Conservation (phyloP, 2,113 vertebrate species). For the Pantherophis guttatus region DNA sequence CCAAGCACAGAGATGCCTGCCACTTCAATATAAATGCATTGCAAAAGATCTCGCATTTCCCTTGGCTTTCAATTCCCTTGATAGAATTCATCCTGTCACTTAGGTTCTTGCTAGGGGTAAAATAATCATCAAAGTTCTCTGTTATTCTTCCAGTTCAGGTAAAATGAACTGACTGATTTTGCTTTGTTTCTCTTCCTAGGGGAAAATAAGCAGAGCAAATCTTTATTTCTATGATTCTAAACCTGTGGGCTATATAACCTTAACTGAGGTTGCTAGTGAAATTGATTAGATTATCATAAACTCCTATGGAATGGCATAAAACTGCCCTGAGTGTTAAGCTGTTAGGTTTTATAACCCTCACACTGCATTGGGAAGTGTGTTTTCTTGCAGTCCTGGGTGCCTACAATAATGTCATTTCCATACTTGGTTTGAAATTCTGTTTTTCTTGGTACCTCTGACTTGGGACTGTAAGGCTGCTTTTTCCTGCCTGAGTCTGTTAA, state of each 20-base stretch:
- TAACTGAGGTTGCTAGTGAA: not conserved
- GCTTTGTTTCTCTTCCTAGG: not conserved
- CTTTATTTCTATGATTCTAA: slow-evolving; percentile 10
- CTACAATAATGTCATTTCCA: not conserved
- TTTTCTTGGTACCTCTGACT: not conserved
- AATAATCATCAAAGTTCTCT: slow-evolving; percentile 11
- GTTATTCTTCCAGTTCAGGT: slow-evolving; percentile 1
- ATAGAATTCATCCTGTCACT: slow-evolving; percentile 16
- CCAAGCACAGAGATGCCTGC: slow-evolving; percentile 9
- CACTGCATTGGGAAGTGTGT: not conserved
- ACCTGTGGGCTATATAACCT: not conserved
- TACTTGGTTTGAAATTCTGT: not conserved
- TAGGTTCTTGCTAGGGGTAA: slow-evolving; percentile 6
- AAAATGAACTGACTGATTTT: slow-evolving; percentile 8
- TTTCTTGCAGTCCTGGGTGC: not conserved
- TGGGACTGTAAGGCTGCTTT: not conserved
- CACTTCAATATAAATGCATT: slow-evolving; percentile 11
- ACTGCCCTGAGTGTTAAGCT: not conserved
- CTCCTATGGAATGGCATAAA: not conserved
- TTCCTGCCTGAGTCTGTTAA: not conserved
- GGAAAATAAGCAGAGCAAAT: not conserved
- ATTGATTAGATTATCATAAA: slow-evolving; percentile 13
- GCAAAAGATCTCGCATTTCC: slow-evolving; percentile 2
- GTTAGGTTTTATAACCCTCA: not conserved
- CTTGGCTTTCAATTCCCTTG: slow-evolving; percentile 6